Percentiles rank a stretch among this genome's conserved stretches.
Evolutionary conservation across 2,888 invertebrate genomes (phyloP).

Genomic region (Agapetus fuscipes): DNA sequence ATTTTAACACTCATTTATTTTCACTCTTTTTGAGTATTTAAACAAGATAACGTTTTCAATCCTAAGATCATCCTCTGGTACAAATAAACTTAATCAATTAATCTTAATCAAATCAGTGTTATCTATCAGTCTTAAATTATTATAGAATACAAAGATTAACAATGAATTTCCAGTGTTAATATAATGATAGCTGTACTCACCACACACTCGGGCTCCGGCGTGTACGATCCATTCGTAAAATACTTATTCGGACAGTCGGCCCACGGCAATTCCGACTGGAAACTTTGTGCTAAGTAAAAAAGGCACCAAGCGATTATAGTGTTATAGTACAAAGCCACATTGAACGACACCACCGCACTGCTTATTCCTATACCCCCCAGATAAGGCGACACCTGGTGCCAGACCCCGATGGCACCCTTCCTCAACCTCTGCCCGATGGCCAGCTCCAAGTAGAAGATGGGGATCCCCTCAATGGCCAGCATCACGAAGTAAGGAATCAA

Average conservation of each 20-base stretch:
- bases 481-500: constrained; percentile 94
- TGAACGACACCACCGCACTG: constrained; percentile 91
- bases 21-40: no score
- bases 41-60: no score
- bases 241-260: constrained; percentile 79
- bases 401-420: constrained; percentile 91
- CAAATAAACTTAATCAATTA: no score
- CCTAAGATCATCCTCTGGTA: no score
- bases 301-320: constrained; percentile 97
- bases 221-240: constrained; percentile 69
- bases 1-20: no score
- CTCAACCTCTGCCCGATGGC: constrained; percentile 90
- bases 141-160: neutral
- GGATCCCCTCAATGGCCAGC: constrained; percentile 89
- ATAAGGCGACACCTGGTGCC: constrained; percentile 88
- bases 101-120: no score
- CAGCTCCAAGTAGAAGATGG: constrained; percentile 91
- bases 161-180: no score
- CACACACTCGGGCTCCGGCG: constrained; percentile 70
- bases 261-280: constrained; percentile 88
- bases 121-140: neutral
- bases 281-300: constrained; percentile 90
- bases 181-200: no score
- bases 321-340: constrained; percentile 94
- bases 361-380: constrained; percentile 86